Evolutionary conservation across 1,140 invertebrate genomes (phyloP), one percentile per base, ranked within the genome.

Genomic region (Aphelinus certus): DNA sequence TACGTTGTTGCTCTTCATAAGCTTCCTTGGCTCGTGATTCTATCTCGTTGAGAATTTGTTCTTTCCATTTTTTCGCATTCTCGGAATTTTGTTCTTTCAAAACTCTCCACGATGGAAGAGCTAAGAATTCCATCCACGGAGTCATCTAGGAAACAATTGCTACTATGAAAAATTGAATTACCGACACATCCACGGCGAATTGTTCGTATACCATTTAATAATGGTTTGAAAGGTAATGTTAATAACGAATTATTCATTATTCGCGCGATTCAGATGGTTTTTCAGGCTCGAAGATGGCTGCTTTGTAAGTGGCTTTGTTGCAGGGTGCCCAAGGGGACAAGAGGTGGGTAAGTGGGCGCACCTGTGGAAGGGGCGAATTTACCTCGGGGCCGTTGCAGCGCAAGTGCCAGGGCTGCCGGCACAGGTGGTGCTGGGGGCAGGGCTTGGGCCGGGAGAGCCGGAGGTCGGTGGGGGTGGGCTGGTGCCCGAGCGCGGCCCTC

Each of bases 1-100:
- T 61, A 6, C 65, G 62, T 60, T 7, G 58, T 48, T 78, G 62
- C 42, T 80, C 76, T 1, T 68, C 60, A 1, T 79, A 47, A 0
- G 82, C 83, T 42, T 43, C 53, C 9, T 77, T 83, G 1, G 79
- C 79, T n/a, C 82, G 64, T 7, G 45, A 10, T 7, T 79, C 73
- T 0, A 56, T 58, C 47, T 78, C 77, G 4, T 78, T 71, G 1
- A 83, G 9, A 46, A 81, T 47, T 6, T 7, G 6, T 26, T 78
- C 76, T 48, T 82, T 83, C 76, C 65, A 77, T n/a, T 68, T n/a
- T 3, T 43, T 53, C 0, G 83, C 79, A 1, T 63, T 10, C 10
- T 77, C 57, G n/a, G 78, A 76, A 3, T 70, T 45, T n/a, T 77
- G 74, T 4, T 75, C 60, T 64, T 78, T 83, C 26, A 84, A 43